These are phyloP conservation scores for Calyptomena viridis DNA, from an alignment of 2,113 vertebrate species.

Conservation along the genomic window DNA sequence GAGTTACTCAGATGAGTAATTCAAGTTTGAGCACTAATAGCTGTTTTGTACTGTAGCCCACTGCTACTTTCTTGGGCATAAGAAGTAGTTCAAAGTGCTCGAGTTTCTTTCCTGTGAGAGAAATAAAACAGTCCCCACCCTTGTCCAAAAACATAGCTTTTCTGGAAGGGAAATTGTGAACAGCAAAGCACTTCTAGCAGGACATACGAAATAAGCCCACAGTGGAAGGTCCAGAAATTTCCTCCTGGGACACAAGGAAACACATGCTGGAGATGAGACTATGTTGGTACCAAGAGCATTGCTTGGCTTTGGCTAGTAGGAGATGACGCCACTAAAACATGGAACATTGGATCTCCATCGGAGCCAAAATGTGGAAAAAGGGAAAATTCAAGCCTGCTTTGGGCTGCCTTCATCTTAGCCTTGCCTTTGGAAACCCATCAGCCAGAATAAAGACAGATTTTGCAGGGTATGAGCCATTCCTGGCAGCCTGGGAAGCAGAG, in stretches of 20 bases:
- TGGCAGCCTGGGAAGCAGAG: background rate
- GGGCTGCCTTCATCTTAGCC: background rate
- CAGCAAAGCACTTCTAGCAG: constrained; percentile 23
- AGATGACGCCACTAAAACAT: background rate
- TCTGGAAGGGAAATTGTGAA: constrained; percentile 36
- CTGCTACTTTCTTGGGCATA: constrained; percentile 44
- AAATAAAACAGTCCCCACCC: constrained; percentile 44
- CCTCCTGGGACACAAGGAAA: background rate
- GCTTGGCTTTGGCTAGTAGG: background rate
- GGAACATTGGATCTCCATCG: constrained; percentile 20
- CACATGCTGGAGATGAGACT: background rate
- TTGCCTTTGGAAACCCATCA: constrained; percentile 2
- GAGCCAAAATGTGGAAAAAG: constrained; percentile 21
- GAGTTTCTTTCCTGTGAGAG: constrained; percentile 6
- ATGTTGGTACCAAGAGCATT: background rate
- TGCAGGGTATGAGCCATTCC: background rate
- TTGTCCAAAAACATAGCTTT: constrained; percentile 35
- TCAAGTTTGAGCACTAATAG: constrained; percentile 10
- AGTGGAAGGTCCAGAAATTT: constrained; percentile 20
- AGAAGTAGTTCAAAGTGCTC: background rate
- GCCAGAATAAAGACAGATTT: constrained; percentile 15
- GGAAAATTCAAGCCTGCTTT: constrained; percentile 12
- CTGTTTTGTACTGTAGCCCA: constrained; percentile 13
- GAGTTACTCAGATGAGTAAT: constrained; percentile 25
- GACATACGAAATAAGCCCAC: constrained; percentile 9